A percentile compares a stretch with the other conserved stretches of the same genome.
phyloP scores from a whole-genome alignment of 2,797 vertebrate genomes.

The Spondyliosoma cantharus region DNA sequence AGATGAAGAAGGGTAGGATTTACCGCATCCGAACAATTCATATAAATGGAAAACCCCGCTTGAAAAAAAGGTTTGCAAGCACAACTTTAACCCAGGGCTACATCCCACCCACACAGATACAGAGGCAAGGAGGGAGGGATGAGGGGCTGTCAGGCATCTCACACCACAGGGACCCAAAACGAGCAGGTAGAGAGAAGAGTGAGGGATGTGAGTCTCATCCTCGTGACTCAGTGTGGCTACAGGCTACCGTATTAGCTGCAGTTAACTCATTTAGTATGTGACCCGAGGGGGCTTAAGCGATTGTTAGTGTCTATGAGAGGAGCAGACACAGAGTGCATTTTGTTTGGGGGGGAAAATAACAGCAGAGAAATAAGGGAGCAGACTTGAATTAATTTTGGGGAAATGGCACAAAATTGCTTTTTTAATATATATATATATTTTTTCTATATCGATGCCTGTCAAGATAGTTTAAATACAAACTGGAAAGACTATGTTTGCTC shows the following conservation, averaged over 20 bases:
- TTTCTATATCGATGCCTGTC: not conserved
- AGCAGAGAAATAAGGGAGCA: not conserved
- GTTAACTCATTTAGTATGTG: slow-evolving; percentile 46
- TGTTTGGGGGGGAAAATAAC: not conserved
- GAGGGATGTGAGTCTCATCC: slow-evolving; percentile 28
- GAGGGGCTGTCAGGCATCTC: slow-evolving; percentile 45
- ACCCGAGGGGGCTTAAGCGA: slow-evolving; percentile 33
- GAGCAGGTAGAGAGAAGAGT: slow-evolving; percentile 31
- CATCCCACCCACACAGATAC: slow-evolving; percentile 38
- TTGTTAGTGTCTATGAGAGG: slow-evolving; percentile 16
- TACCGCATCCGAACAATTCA: not conserved
- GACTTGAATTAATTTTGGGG: slow-evolving; percentile 34
- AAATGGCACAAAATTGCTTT: slow-evolving; percentile 12
- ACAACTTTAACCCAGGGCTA: slow-evolving; percentile 36
- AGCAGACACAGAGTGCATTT: slow-evolving; percentile 17
- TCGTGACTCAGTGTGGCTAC: slow-evolving; percentile 42
- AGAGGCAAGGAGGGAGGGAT: slow-evolving; percentile 15
- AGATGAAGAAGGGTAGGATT: not conserved
- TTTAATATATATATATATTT: not conserved
- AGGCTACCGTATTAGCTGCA: slow-evolving; percentile 47
- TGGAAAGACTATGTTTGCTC: not conserved
- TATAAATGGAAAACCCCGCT: not conserved
- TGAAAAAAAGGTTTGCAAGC: slow-evolving; percentile 12
- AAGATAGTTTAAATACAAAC: not conserved
- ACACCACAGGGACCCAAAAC: slow-evolving; percentile 29